These are phyloP conservation scores for Dendropsophus ebraccatus DNA, from an alignment of 2,113 vertebrate genomes.

Conservation along the genomic window DNA sequence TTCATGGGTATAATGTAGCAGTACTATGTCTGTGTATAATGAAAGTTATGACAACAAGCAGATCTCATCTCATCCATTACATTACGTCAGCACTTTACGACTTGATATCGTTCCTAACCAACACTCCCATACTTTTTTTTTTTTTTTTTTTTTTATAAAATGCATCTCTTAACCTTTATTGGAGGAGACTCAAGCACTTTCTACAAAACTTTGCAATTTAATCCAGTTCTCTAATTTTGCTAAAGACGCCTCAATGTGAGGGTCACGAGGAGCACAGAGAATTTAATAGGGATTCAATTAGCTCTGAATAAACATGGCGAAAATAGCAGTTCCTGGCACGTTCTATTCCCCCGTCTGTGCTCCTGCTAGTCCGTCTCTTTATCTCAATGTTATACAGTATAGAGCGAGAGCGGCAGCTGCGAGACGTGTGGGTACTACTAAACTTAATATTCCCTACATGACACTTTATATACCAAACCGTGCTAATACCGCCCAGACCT, in stretches of 20 bases:
- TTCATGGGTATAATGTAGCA: no score
- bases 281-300: neutral
- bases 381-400: neutral
- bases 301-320: constrained; percentile 18
- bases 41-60: no score
- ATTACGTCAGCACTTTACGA: neutral
- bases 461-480: neutral
- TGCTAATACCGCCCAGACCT: neutral
- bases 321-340: neutral
- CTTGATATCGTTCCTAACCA: neutral
- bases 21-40: no score
- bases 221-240: neutral
- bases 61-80: no score
- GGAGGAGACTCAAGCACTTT: neutral
- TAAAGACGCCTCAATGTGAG: neutral
- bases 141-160: no score
- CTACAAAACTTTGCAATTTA: neutral
- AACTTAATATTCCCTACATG: neutral
- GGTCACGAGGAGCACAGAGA: neutral
- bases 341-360: neutral
- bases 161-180: neutral
- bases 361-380: neutral
- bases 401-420: constrained; percentile 1
- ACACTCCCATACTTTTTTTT: no score
- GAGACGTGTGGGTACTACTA: neutral